Percentiles rank a stretch among this genome's conserved stretches.
Evolutionary conservation across 2,113 vertebrate species (phyloP).

Genomic region (Prunella fulvescens): DNA sequence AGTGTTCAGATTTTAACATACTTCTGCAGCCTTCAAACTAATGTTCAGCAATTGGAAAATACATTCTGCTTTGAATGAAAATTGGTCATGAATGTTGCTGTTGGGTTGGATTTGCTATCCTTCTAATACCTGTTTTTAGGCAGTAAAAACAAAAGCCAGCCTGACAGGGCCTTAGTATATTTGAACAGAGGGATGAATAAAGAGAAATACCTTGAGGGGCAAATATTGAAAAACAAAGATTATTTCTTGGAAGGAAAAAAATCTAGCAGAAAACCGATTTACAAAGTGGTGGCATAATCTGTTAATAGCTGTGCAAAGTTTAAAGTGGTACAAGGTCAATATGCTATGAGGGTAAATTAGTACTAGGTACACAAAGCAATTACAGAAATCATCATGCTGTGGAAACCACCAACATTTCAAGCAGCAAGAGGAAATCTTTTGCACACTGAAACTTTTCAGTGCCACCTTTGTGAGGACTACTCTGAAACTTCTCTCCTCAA

Average conservation of each 20-base stretch:
- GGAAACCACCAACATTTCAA: neutral
- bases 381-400: neutral
- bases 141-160: neutral
- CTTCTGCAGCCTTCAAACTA: conserved; percentile 27
- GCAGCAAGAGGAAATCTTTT: neutral
- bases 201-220: conserved; percentile 38
- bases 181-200: conserved; percentile 14
- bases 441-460: neutral
- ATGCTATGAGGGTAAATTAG: conserved; percentile 21
- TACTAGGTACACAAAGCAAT: neutral
- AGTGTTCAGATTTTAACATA: conserved; percentile 13
- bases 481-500: neutral
- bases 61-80: conserved; percentile 28
- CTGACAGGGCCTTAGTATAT: conserved; percentile 19
- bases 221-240: conserved; percentile 26
- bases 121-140: conserved; percentile 20
- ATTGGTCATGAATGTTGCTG: conserved; percentile 11
- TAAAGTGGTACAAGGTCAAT: conserved; percentile 6
- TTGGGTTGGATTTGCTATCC: conserved; percentile 46
- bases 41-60: conserved; percentile 34
- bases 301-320: conserved; percentile 51
- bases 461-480: neutral
- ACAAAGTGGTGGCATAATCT: conserved; percentile 2
- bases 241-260: neutral
- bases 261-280: neutral